These are phyloP conservation scores for Pseudanteris insignis DNA, from an alignment of 2,888 invertebrate species.

Conservation along the genomic window DNA sequence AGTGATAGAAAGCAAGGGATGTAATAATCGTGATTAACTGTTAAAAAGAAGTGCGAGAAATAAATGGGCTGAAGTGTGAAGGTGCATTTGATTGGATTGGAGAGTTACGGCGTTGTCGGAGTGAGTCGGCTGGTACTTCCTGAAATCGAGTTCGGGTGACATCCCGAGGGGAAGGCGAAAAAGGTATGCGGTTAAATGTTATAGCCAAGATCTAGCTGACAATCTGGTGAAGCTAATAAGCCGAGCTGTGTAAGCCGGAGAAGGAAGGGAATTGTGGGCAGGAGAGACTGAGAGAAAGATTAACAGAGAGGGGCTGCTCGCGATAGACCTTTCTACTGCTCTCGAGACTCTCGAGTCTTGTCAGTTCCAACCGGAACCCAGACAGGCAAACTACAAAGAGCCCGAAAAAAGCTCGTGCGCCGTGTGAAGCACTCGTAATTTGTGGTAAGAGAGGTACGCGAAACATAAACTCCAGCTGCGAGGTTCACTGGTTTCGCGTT, in stretches of 20 bases:
- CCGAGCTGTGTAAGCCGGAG: constrained; percentile 25
- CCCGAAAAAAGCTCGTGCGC: constrained; percentile 43
- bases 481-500: no score
- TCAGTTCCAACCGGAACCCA: constrained; percentile 47
- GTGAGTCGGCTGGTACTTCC: constrained; percentile 6
- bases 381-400: constrained; percentile 45
- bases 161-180: constrained; percentile 1
- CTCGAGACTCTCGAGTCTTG: constrained; percentile 44
- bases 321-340: constrained; percentile 46
- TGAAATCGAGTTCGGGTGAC: constrained; percentile 7
- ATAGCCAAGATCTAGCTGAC: constrained; percentile 28
- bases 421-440: no score
- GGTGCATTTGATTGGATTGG: no score
- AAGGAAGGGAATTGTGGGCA: constrained; percentile 41
- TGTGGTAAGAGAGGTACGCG: no score
- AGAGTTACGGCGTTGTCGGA: no score
- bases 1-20: no score
- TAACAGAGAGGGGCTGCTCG: constrained; percentile 44
- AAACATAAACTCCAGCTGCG: no score
- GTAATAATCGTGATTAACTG: no score
- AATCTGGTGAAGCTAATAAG: constrained; percentile 22
- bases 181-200: constrained; percentile 24
- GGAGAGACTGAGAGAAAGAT: constrained; percentile 44
- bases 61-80: no score
- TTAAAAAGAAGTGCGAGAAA: no score